Evolutionary conservation across 2,888 invertebrate genomes (phyloP).

Genomic region (Acheta domesticus): DNA sequence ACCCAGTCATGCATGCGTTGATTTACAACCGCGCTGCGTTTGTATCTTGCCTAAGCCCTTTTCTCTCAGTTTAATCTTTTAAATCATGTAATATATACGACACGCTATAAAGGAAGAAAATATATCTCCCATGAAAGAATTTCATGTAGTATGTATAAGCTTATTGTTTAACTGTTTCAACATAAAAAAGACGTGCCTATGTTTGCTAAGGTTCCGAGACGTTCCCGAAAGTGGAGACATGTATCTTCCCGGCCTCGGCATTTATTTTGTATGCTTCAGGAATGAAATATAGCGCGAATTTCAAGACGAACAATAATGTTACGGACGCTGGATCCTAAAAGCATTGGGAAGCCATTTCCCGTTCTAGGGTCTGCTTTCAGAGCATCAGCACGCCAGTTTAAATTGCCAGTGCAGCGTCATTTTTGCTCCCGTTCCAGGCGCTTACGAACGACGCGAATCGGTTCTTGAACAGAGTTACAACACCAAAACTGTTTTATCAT

Average conservation of each 20-base stretch:
- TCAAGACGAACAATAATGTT: conserved; percentile 5
- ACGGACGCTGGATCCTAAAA: neutral
- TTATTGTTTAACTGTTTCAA: conserved; percentile 18
- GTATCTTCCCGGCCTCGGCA: neutral
- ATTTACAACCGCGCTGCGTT: neutral
- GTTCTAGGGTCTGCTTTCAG: neutral
- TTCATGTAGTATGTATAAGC: conserved; percentile 18
- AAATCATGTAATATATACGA: conserved; percentile 18
- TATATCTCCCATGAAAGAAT: conserved; percentile 9
- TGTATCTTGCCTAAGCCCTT: conserved; percentile 18
- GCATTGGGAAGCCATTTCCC: neutral
- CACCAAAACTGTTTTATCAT: too few species aligned
- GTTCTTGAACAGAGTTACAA: too few species aligned
- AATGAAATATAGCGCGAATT: neutral
- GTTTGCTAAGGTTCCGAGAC: conserved; percentile 18
- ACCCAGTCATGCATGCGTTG: conserved; percentile 2
- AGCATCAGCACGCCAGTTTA: too few species aligned
- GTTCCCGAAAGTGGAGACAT: neutral
- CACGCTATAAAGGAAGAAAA: conserved; percentile 18
- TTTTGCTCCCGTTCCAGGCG: too few species aligned
- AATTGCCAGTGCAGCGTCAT: too few species aligned
- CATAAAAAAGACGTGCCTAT: neutral
- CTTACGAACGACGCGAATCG: too few species aligned
- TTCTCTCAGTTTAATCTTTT: conserved; percentile 18
- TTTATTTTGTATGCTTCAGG: conserved; percentile 18